Percentiles rank a stretch among this genome's conserved stretches.
Evolutionary conservation across 1,140 invertebrate species (phyloP).

Genomic region (Lerema accius): DNA sequence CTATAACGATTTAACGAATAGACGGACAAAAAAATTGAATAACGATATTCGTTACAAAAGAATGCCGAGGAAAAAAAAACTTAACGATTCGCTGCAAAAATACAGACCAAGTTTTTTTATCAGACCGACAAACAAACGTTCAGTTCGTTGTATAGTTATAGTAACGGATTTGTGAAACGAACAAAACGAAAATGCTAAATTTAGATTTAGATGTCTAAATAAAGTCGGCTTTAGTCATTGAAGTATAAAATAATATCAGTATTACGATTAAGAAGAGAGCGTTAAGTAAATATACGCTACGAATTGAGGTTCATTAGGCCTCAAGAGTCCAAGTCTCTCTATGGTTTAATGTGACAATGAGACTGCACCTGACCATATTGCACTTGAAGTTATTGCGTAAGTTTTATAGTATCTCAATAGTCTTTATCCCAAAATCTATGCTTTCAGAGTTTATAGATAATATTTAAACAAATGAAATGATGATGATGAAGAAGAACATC

Average conservation of each 20-base stretch:
- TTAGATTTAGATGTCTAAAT: conserved; percentile 8
- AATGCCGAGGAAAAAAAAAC: conserved; percentile 21
- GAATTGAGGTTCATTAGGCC: too few relatives aligned
- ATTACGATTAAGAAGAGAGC: too few relatives aligned
- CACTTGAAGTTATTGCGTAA: too few relatives aligned
- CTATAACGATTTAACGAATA: conserved; percentile 32
- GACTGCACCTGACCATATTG: too few relatives aligned
- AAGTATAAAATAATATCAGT: background rate
- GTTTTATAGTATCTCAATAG: too few relatives aligned
- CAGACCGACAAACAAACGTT: conserved; percentile 4
- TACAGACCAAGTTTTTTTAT: conserved; percentile 24
- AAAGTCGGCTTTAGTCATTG: background rate
- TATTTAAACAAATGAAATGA: too few relatives aligned
- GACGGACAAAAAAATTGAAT: conserved; percentile 22
- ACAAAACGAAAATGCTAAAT: background rate
- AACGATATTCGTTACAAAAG: conserved; percentile 31
- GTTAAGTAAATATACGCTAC: background rate
- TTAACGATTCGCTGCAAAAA: conserved; percentile 27
- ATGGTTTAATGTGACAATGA: too few relatives aligned
- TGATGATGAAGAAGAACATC: too few relatives aligned
- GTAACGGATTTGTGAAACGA: conserved; percentile 1
- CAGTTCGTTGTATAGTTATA: background rate
- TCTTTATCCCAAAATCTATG: too few relatives aligned
- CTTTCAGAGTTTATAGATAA: too few relatives aligned
- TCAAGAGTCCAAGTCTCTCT: too few relatives aligned